These are phyloP conservation scores for Bos indicus DNA, from an alignment of 2,113 vertebrate species.

Conservation along the genomic window DNA sequence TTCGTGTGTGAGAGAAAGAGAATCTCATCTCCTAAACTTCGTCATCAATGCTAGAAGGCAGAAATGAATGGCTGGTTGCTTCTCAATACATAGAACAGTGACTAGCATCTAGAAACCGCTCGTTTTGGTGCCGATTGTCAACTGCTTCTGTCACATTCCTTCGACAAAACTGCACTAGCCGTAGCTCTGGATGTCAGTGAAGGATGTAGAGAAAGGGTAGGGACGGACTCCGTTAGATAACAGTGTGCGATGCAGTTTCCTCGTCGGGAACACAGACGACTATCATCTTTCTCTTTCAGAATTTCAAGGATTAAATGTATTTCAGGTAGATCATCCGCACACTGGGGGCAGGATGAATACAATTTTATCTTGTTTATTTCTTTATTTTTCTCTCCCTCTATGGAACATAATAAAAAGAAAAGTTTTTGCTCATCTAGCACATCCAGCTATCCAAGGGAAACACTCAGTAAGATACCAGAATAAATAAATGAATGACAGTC, in stretches of 20 bases:
- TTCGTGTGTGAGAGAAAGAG: constrained; percentile 14
- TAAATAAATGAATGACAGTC: background rate
- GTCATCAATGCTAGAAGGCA: constrained; percentile 10
- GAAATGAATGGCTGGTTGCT: background rate
- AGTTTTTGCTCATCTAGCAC: background rate
- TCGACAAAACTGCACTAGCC: background rate
- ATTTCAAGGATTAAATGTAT: background rate
- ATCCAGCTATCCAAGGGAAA: background rate
- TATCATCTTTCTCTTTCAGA: background rate
- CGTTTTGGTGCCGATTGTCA: background rate
- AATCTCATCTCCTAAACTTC: background rate
- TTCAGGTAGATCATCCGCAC: background rate
- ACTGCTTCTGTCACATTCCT: background rate
- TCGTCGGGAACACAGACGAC: background rate
- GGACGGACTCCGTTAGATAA: background rate
- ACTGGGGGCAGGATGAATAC: background rate
- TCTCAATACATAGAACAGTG: background rate
- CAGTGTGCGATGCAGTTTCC: background rate
- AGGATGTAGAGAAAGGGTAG: background rate
- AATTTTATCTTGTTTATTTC: background rate
- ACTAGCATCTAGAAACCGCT: background rate
- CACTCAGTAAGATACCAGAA: background rate
- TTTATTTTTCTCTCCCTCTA: background rate
- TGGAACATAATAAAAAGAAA: background rate
- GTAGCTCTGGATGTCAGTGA: background rate